Base-by-base conservation (phyloP, 2,113 vertebrate species). In the Terrapene triunguis region DNA sequence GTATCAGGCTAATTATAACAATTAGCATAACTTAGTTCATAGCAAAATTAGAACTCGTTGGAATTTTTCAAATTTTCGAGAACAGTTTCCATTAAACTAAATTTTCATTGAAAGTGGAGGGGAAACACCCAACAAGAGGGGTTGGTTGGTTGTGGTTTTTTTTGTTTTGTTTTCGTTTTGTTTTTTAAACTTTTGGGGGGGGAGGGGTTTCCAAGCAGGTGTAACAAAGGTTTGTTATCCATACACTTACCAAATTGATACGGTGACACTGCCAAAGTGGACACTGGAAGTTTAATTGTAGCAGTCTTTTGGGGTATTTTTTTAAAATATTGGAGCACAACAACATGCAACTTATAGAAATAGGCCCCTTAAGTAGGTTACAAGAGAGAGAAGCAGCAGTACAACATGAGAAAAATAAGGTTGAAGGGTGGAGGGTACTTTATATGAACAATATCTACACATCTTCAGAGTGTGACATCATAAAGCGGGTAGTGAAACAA, bases 1-100 rank as follows among this genome's bases (percentile, higher is more conserved):
- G 10, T 25, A 82, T 21, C n/a, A 89, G 65, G 88, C 44, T 25
- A 76, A 6, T 82, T 72, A 10, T 92, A 82, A 91, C 83, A 89
- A n/a, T 19, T 42, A 25, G 22, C 89, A 79, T 72, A 24, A 10
- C 94, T 42, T 87, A 54, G 44, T 89, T 83, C 57, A 25, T 83
- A 54, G 44, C 65, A 91, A 76, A 83, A 29, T 0, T 1, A 87
- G 74, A 74, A 42, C 5, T 3, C 1, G 3, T 24, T 92, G 74
- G 16, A 24, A 51, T 92, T 96, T 84, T 91, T 29, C n/a, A 74
- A 1, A 35, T 53, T 87, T 72, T 11, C 65, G 48, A n/a, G n/a
- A 25, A 6, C 1, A 4, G 87, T 90, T 50, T 93, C 84, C 35
- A 19, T 80, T 51, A 47, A 74, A 25, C 2, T 14, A 25, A 32